Percentiles rank a stretch among this genome's conserved stretches.
Conservation (phyloP, 2,113 vertebrate genomes). For the Brachyhypopomus occidentalis region DNA sequence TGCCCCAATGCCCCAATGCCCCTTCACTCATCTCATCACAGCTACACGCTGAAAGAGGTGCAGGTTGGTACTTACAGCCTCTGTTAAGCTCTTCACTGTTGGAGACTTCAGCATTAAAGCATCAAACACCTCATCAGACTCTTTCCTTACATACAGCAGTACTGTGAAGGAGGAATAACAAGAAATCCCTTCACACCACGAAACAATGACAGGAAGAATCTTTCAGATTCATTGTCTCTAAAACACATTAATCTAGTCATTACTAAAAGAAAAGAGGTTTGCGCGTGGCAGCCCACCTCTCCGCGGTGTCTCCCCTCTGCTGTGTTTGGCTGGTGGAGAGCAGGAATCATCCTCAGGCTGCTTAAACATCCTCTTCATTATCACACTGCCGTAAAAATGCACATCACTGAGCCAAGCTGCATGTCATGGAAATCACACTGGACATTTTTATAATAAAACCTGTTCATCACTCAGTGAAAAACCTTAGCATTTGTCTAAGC, state of each 20-base stretch:
- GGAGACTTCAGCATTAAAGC: conserved; percentile 95
- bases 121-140: conserved; percentile 94
- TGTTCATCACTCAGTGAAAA: too few relatives aligned
- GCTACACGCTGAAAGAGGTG: neutral
- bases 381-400: conserved; percentile 73
- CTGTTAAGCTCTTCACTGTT: conserved; percentile 90
- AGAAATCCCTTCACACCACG: neutral
- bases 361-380: conserved; percentile 93
- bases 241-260: neutral
- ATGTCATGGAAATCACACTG: too few relatives aligned
- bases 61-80: conserved; percentile 83
- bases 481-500: too few relatives aligned
- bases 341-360: conserved; percentile 88
- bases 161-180: conserved; percentile 74
- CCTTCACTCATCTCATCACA: neutral
- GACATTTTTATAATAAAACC: too few relatives aligned
- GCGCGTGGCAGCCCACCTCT: conserved; percentile 74
- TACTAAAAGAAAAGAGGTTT: neutral
- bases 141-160: conserved; percentile 93
- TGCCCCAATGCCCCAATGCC: neutral
- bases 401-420: neutral
- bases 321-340: conserved; percentile 85
- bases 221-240: neutral
- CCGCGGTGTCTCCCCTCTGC: conserved; percentile 88
- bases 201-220: neutral